Base-by-base conservation (phyloP, 2,113 vertebrate genomes). In the Ramphastos sulfuratus region DNA sequence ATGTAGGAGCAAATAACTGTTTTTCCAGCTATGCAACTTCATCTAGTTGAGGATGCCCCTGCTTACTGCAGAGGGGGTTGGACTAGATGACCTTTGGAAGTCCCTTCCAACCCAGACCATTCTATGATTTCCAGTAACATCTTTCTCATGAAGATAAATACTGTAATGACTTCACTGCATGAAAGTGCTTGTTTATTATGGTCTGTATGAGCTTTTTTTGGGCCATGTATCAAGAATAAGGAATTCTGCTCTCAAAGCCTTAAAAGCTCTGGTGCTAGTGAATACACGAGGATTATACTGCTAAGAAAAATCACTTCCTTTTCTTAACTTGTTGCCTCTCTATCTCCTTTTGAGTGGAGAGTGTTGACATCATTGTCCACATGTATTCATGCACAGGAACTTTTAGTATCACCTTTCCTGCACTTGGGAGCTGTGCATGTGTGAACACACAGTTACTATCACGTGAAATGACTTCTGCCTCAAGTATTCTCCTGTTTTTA, bases 341-440 rank as follows among this genome's bases (percentile, higher is more conserved):
- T 88, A 88, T 94, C 24, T 37, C 6, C 65, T 56, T 89, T 64
- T 87, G 82, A 85, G 79, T 85, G 82, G 80, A 31, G 56, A 42
- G 48, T 67, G 79, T 81, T 96, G 91, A 56, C 56, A 74, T 83
- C 65, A 70, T 81, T 77, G 58, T 93, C 42, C 46, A 20, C 73
- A 46, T 25, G 67, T 85, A 88, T 81, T 87, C 82, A 78, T 54
- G 69, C 79, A 83, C 28, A 18, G 76, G 56, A 85, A 33, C 37
- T 77, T 89, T 94, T 81, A 93, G 80, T 90, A 86, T 89, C 71
- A 35, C 30, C 52, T 89, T 92, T 82, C 56, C 84, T 82, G 20
- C 18, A 8, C 64, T 66, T 84, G 52, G 46, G 55, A n/a, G 10
- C 72, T 80, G 44, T 56, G 50, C 31, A 39, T 70, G 39, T 23